Base-by-base conservation (phyloP, 2,113 vertebrate genomes). In the Paradisaea rubra region DNA sequence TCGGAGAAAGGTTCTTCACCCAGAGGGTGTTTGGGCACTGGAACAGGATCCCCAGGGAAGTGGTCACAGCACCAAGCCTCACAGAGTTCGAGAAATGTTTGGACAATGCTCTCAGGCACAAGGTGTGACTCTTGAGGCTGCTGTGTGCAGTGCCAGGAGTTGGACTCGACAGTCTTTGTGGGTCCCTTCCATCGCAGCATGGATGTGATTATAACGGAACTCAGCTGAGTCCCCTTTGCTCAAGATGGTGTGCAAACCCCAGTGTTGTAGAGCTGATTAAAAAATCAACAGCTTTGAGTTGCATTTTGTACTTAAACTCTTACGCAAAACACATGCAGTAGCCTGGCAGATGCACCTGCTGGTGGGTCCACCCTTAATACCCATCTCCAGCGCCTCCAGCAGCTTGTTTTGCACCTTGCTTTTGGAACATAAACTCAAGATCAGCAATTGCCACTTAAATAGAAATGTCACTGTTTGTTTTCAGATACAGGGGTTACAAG, bases 281-380 rank as follows among this genome's bases (percentile, higher is more conserved):
- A 63, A 74, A 42, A 0, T 8, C 39, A 45, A 3, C 35, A 30
- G 13, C 28, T 84, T 44, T 20, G 28, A n/a, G 7, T 8, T 7
- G 3, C 11, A 2, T 41, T 92, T 74, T 64, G 24, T 64, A 3
- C 65, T 66, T 65, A 37, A 30, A 31, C 22, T 15, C 30, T 1
- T 3, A 7, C 6, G 9, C 80, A 33, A 19, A 28, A 22, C 22
- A 7, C 2, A 0, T 7, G 5, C 7, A 14, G 63, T 13, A 63
- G 20, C 21, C n/a, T 24, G 39, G 49, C 27, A 2, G 7, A 5
- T 24, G 60, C 49, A 42, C 16, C 81, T 50, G 41, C 6, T 6
- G 4, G 4, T 2, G 5, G 15, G 11, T 33, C 20, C 37, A 15
- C 37, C 15, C 19, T 79, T 54, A 37, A 27, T 10, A 30, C 11